Evolutionary conservation across 2,797 vertebrate species (phyloP), one percentile per base, ranked within the genome.

Genomic region (Mus minutoides): DNA sequence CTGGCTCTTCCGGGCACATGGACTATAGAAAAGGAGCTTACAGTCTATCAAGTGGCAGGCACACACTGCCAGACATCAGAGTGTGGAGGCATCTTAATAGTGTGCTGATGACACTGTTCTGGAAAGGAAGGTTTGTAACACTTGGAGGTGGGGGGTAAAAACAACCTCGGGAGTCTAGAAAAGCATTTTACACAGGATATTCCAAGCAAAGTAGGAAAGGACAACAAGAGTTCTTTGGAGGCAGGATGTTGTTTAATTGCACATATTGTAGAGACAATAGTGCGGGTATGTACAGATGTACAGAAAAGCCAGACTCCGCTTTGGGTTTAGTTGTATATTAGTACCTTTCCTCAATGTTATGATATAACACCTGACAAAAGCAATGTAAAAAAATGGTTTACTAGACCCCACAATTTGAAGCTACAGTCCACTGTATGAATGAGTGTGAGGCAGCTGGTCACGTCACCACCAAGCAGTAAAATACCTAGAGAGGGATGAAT

Each of bases 231-330:
- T 31, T 46, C 46, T 17, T 0, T 8, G 31, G 26, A 62, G 16
- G 40, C 4, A 26, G 19, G 34, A 52, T 34, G 31, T 49, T 37
- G 9, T 58, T 62, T 75, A 24, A 26, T 34, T 64, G 64, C 0
- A 54, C 1, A 79, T 43, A 24, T 86, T 31, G 34, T 34, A 1
- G 17, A 16, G 46, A 26, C 21, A 14, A 12, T 40, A 19, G 7
- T 22, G 6, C 3, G 64, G 2, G 9, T 1, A 16, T 22, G 3
- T 1, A 34, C 0, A 46, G 22, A 14, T 21, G 10, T 13, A 9
- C 1, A 40, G 2, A 6, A 1, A 14, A 34, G 6, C 2, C 2
- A 54, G 17, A 37, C 0, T 9, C 31, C 75, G 75, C 43, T 82
- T 83, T 9, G 29, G 64, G 40, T 12, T 56, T 22, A 4, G 34